A percentile compares a stretch with the other conserved stretches of the same genome.
phyloP scores from a whole-genome alignment of 2,888 invertebrate species.

The Sabatieria punctata region DNA sequence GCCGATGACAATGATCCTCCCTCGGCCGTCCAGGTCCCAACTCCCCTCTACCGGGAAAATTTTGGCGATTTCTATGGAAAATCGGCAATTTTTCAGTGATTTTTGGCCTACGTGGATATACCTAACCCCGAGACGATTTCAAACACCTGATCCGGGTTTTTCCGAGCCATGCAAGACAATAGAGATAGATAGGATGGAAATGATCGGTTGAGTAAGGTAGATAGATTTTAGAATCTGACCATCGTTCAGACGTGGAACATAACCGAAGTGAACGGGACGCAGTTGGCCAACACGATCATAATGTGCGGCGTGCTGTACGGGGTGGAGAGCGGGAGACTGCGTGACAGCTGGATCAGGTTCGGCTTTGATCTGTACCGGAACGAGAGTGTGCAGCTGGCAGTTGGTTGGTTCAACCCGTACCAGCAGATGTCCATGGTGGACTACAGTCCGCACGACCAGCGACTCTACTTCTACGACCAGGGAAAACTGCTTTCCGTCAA shows the following conservation, averaged over 20 bases:
- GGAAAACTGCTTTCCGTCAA: slow-evolving; percentile 60
- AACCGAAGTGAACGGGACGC: slow-evolving; percentile 24
- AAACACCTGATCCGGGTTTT: neutral
- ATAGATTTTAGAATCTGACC: neutral
- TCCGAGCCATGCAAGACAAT: neutral
- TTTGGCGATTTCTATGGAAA: no score
- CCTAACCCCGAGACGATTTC: no score
- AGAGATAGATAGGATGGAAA: no score
- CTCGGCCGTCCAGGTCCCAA: no score
- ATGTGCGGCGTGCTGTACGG: slow-evolving; percentile 90
- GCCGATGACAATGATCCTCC: no score
- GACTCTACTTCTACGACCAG: slow-evolving; percentile 81
- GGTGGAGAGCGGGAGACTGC: slow-evolving; percentile 62
- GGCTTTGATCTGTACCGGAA: slow-evolving; percentile 69
- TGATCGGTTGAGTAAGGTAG: no score
- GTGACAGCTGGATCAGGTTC: slow-evolving; percentile 63
- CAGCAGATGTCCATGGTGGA: slow-evolving; percentile 67
- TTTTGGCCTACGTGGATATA: no score
- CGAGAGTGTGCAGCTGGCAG: slow-evolving; percentile 21
- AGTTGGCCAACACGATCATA: slow-evolving; percentile 81
- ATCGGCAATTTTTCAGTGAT: no score
- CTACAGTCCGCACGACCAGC: slow-evolving; percentile 42
- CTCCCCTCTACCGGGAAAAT: no score
- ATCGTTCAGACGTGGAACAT: neutral
- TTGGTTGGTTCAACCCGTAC: slow-evolving; percentile 72